Evolutionary conservation across 2,888 invertebrate genomes (phyloP).

Genomic region (Drosophila bunnanda): DNA sequence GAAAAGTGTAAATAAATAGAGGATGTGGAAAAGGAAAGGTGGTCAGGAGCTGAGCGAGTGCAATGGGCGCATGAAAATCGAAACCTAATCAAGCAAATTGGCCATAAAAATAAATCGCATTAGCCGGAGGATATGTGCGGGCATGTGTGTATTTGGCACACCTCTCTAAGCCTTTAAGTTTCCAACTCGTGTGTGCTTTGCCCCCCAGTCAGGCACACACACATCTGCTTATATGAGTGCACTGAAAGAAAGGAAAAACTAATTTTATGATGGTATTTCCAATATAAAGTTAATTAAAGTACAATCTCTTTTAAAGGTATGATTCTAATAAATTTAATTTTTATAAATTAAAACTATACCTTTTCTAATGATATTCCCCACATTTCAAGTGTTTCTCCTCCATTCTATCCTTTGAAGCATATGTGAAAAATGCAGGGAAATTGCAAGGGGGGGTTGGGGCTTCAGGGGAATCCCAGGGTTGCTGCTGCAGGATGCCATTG

Average conservation of each 20-base stretch:
- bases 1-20: conserved; percentile 3
- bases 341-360: neutral
- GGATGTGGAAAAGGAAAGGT: neutral
- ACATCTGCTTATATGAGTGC: conserved; percentile 5
- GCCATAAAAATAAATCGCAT: conserved; percentile 80
- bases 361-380: too few relatives aligned
- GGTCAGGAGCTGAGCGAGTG: conserved; percentile 39
- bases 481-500: conserved; percentile 14
- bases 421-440: conserved; percentile 5
- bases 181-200: conserved; percentile 53
- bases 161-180: conserved; percentile 71
- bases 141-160: conserved; percentile 48
- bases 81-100: conserved; percentile 81
- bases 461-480: neutral
- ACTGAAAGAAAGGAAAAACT: conserved; percentile 14
- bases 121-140: conserved; percentile 47
- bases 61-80: conserved; percentile 71
- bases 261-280: fast-evolving
- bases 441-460: conserved; percentile 4
- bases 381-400: conserved; percentile 1
- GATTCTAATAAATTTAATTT: neutral
- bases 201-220: conserved; percentile 23
- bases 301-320: too few relatives aligned
- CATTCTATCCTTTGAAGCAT: conserved; percentile 1
- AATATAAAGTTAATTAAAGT: too few relatives aligned